Evolutionary conservation across 2,797 vertebrate species (phyloP).

Genomic region (Pterois miles): DNA sequence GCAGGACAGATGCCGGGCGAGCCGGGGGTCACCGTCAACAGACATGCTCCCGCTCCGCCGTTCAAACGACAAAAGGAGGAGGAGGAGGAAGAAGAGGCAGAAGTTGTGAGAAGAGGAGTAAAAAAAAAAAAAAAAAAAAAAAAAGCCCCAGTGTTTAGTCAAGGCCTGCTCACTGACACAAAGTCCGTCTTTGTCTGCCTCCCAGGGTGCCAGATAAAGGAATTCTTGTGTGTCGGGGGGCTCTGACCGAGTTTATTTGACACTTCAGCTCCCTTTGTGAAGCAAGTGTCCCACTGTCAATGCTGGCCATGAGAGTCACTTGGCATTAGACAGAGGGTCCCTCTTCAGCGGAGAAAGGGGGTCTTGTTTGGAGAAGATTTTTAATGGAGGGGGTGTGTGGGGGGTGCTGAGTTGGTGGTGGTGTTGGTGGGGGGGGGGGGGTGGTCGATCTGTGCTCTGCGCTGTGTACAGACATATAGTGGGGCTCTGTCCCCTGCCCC

Average conservation of each 20-base stretch:
- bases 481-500: slow-evolving; percentile 87
- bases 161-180: slow-evolving; percentile 88
- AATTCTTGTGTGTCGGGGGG: slow-evolving; percentile 89
- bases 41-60: slow-evolving; percentile 46
- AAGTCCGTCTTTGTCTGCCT: slow-evolving; percentile 87
- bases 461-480: slow-evolving; percentile 85
- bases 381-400: slow-evolving; percentile 83
- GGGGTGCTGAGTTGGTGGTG: slow-evolving; percentile 33
- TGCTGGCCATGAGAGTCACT: slow-evolving; percentile 94
- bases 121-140: slow-evolving; percentile 31
- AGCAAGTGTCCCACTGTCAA: slow-evolving; percentile 92
- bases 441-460: slow-evolving; percentile 66
- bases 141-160: slow-evolving; percentile 79
- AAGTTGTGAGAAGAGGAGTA: slow-evolving; percentile 66
- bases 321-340: slow-evolving; percentile 94
- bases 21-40: slow-evolving; percentile 55
- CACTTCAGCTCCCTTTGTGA: slow-evolving; percentile 93
- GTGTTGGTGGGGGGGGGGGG: slow-evolving; percentile 42
- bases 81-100: slow-evolving; percentile 62
- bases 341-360: slow-evolving; percentile 95
- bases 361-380: slow-evolving; percentile 93
- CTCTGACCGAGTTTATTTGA: slow-evolving; percentile 94
- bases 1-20: slow-evolving; percentile 57
- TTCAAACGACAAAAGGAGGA: slow-evolving; percentile 61
- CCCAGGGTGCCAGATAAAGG: slow-evolving; percentile 90